Base-by-base conservation (phyloP, 2,888 invertebrate species). In the Acronicta leporina region DNA sequence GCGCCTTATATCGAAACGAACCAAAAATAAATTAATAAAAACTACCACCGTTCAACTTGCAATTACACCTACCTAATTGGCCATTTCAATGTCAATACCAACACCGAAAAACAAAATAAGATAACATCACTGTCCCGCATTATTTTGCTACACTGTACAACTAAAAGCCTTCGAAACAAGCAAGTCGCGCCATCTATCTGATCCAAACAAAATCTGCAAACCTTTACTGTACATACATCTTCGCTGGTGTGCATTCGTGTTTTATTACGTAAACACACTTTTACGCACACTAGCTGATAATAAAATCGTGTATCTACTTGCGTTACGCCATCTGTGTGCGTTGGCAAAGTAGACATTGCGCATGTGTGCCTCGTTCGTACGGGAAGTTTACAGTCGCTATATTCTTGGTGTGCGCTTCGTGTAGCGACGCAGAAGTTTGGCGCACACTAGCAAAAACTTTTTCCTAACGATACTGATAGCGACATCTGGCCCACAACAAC, bases 121-220 rank as follows among this genome's bases (percentile, higher is more conserved):
- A 71, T 67, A 67, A 65, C 59, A 64, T 59, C n/a, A n/a, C 54
- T 65, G 58, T 44, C 42, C 30, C 38, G 47, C 57, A 57, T 35
- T 46, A 42, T 63, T 54, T 45, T 45, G 49, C 15, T 33, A 25
- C 33, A 25, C n/a, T 20, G 2, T 20, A 20, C n/a, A n/a, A 16
- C 44, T 30, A 44, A 42, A 63, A 54, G 30, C 47, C 48, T 6
- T n/a, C n/a, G 13, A 59, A 68, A 44, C 44, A 55, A 63, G 60
- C 41, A 63, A 40, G 73, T 81, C 48, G 43, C 89, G 91, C 91
- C 91, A 91, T 91, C 91, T 91, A 86, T 85, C 80, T 75, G 47
- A 38, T 13, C 27, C 44, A 38, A 56, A 68, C 65, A 65, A 70
- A 64, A 67, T 74, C 73, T 61, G 68, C 70, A 58, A 80, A 79